phyloP scores from a whole-genome alignment of 2,113 vertebrate species.

The Hoplias malabaricus region DNA sequence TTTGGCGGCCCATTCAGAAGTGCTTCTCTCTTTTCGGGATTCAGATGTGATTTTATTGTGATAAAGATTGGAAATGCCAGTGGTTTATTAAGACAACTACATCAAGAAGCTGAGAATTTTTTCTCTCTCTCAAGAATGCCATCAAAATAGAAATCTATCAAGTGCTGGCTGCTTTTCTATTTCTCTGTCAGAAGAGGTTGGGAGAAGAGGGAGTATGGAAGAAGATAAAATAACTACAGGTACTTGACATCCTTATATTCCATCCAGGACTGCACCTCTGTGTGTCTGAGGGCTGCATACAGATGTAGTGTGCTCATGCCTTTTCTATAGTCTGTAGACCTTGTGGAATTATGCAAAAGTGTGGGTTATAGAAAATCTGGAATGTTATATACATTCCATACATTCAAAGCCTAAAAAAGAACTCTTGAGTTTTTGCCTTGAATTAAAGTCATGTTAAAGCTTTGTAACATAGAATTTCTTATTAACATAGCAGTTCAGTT shows the following conservation, averaged over 20 bases:
- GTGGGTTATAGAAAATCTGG: neutral
- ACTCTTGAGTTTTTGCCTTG: neutral
- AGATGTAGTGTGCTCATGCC: neutral
- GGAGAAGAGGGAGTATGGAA: neutral
- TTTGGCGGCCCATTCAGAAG: neutral
- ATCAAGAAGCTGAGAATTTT: neutral
- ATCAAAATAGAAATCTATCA: conserved; percentile 25
- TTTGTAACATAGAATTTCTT: neutral
- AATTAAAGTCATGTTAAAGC: neutral
- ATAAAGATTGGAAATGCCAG: conserved; percentile 17
- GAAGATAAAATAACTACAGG: neutral
- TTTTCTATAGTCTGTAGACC: neutral
- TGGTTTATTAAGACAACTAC: neutral
- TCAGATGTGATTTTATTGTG: conserved; percentile 2
- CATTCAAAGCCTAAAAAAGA: neutral
- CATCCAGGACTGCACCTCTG: neutral
- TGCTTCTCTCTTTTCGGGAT: neutral
- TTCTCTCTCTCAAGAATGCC: neutral
- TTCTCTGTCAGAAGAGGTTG: neutral
- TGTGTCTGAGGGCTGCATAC: conserved; percentile 12
- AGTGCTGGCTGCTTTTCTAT: conserved; percentile 15
- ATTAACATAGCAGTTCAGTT: neutral
- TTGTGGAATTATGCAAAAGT: neutral
- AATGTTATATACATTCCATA: neutral
- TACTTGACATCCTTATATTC: conserved; percentile 16